These are phyloP conservation scores for Rhadinocentrus ornatus DNA, from an alignment of 2,797 vertebrate species.

Conservation along the genomic window DNA sequence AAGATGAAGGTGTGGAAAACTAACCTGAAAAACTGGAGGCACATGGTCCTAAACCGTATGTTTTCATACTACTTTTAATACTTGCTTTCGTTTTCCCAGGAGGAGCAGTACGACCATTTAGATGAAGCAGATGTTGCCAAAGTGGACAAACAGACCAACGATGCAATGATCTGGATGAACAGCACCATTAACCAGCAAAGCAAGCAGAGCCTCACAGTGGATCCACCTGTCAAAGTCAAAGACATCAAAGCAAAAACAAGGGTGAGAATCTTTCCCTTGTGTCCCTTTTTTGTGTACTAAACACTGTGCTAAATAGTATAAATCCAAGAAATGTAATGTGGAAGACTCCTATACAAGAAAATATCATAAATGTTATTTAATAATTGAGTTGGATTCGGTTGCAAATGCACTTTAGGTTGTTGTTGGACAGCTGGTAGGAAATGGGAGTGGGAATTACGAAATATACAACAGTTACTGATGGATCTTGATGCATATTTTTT, in stretches of 20 bases:
- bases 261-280: conserved; percentile 77
- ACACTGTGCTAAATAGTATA: background rate
- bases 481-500: background rate
- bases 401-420: background rate
- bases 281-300: background rate
- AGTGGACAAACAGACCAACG: conserved; percentile 90
- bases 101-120: conserved; percentile 94
- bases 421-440: background rate
- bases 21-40: background rate
- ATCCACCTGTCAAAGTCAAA: conserved; percentile 89
- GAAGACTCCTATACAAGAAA: background rate
- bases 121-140: conserved; percentile 91
- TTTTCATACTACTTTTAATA: background rate
- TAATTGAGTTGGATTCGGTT: background rate
- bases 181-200: conserved; percentile 95
- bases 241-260: conserved; percentile 93
- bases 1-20: conserved; percentile 91
- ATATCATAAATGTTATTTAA: background rate
- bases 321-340: background rate
- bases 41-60: background rate
- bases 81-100: conserved; percentile 76
- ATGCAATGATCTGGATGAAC: conserved; percentile 98
- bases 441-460: background rate
- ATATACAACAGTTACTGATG: background rate
- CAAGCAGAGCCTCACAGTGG: conserved; percentile 89